Percentiles rank a stretch among this genome's conserved stretches.
These are phyloP conservation scores for Anarsia innoxiella DNA, from an alignment of 2,888 invertebrate genomes.

Conservation along the genomic window DNA sequence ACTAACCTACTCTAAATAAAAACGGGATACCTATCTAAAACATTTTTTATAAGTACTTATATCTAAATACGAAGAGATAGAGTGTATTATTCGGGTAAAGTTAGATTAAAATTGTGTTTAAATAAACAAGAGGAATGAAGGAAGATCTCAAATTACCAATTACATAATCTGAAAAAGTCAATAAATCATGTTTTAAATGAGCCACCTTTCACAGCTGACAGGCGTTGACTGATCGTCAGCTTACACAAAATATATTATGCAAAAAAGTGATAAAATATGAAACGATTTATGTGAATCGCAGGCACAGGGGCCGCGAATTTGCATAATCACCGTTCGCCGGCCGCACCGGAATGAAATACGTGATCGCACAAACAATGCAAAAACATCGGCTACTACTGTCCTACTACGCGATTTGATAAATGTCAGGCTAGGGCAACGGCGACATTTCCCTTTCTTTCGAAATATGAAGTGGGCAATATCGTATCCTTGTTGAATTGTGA, in stretches of 20 bases:
- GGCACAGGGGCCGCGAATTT: slow-evolving; percentile 43
- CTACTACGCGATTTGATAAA: too few relatives aligned
- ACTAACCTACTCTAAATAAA: too few relatives aligned
- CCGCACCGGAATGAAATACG: slow-evolving; percentile 54
- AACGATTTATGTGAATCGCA: slow-evolving; percentile 62
- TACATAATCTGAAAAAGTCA: slow-evolving; percentile 18
- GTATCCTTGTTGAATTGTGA: too few relatives aligned
- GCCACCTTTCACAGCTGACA: slow-evolving; percentile 34
- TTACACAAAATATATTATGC: slow-evolving; percentile 56
- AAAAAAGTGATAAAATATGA: slow-evolving; percentile 63
- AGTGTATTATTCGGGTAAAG: too few relatives aligned
- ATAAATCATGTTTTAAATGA: slow-evolving; percentile 44
- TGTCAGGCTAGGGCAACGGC: too few relatives aligned
- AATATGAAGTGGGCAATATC: too few relatives aligned
- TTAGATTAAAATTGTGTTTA: too few relatives aligned
- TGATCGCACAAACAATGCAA: slow-evolving; percentile 44
- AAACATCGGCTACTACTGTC: slow-evolving; percentile 1
- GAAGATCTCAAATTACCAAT: not conserved
- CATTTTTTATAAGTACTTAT: too few relatives aligned
- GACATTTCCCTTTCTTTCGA: too few relatives aligned
- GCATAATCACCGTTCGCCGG: slow-evolving; percentile 55
- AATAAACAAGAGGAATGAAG: too few relatives aligned
- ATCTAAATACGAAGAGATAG: too few relatives aligned
- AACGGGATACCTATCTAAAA: too few relatives aligned
- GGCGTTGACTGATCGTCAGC: slow-evolving; percentile 51